These are phyloP conservation scores for Plagiodera versicolora DNA, from an alignment of 2,888 invertebrate species.

Conservation along the genomic window DNA sequence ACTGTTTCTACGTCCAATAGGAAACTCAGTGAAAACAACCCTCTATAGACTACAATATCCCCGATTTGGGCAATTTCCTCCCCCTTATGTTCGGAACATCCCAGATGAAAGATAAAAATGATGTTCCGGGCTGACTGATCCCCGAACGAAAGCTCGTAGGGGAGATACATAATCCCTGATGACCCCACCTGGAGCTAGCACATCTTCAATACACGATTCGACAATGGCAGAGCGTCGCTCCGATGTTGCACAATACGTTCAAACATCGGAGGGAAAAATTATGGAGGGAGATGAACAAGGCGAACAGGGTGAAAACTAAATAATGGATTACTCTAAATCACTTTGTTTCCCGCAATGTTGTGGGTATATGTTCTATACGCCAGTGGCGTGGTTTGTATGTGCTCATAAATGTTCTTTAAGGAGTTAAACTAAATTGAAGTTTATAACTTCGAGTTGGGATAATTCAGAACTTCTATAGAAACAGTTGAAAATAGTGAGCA, in stretches of 20 bases:
- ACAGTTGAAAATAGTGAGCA: no score
- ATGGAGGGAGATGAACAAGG: conserved; percentile 10
- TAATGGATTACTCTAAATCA: conserved; percentile 15
- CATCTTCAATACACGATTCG: not conserved
- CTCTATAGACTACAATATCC: no score
- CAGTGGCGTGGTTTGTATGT: not conserved
- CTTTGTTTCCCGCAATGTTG: conserved; percentile 11
- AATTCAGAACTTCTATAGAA: no score
- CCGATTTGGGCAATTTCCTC: no score
- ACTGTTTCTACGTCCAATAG: no score
- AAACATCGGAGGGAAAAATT: not conserved
- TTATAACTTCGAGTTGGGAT: no score
- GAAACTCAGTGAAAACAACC: no score
- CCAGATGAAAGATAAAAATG: not conserved
- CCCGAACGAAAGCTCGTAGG: not conserved
- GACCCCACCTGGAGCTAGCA: not conserved
- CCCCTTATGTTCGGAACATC: not conserved
- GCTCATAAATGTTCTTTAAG: no score
- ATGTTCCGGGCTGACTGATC: not conserved
- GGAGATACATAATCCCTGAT: not conserved
- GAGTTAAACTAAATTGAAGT: no score
- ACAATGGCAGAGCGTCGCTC: not conserved
- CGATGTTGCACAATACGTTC: not conserved
- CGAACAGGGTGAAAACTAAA: conserved; percentile 10
- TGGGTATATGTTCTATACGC: not conserved